Evolutionary conservation across 1,140 invertebrate species (phyloP).

Genomic region (Ladona fulva): DNA sequence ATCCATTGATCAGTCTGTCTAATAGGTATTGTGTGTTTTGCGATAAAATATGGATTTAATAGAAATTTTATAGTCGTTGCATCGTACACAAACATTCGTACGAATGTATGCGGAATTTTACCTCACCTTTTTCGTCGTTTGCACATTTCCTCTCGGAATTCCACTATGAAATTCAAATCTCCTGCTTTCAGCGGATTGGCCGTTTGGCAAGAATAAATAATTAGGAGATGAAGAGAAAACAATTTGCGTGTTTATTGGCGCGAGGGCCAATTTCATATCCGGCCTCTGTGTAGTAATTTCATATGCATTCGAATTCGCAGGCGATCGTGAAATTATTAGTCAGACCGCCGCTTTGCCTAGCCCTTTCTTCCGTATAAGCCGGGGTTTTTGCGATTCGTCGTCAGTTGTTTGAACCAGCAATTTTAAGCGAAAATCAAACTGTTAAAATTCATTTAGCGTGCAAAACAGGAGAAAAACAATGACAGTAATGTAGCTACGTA

Average conservation of each 20-base stretch:
- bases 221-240: not conserved
- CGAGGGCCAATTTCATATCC: not conserved
- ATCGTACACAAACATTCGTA: not conserved
- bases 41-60: no score
- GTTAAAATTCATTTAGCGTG: not conserved
- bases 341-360: not conserved
- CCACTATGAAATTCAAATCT: not conserved
- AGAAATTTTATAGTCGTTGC: no score
- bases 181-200: not conserved
- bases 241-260: not conserved
- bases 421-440: not conserved
- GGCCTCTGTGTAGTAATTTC: not conserved
- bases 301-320: not conserved
- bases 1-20: no score
- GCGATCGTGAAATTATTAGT: not conserved
- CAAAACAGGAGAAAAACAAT: not conserved
- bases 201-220: not conserved
- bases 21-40: no score
- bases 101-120: not conserved
- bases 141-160: not conserved
- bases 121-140: no score
- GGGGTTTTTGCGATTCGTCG: not conserved
- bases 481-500: no score
- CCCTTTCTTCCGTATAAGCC: not conserved
- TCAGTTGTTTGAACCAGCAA: not conserved